Evolutionary conservation across 2,888 invertebrate genomes (phyloP), one percentile per base, ranked within the genome.

Genomic region (Drosophila neotestacea): DNA sequence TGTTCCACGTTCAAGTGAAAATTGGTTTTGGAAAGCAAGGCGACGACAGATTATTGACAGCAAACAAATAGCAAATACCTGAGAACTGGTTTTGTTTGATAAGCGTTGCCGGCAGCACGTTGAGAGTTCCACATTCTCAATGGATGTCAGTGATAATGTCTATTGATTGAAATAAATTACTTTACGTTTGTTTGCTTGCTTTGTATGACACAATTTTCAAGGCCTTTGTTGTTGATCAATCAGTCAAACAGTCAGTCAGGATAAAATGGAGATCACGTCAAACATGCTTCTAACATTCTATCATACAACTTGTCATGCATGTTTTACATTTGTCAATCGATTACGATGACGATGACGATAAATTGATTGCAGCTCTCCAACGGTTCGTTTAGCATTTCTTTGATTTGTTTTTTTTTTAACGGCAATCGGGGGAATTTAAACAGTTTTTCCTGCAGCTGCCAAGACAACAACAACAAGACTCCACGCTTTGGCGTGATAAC

Each of bases 11-110:
- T 50, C 70, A 54, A 61, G 79, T 85, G 85, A 87, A 85, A 84
- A 84, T 84, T 78, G 54, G 60, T 64, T 70, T 67, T 70, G 51
- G 70, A 82, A 70, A 80, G 79, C 85, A 68, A 59, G 58, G 66
- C 75, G 76, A 66, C 69, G 71, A 84, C 85, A 84, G 82, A 75
- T 78, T 78, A 85, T 67, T 80, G 82, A 82, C 84, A 79, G 70
- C 84, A 70, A 62, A 81, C 77, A 79, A 79, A 83, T 74, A 67
- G 75, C 70, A 62, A 64, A 58, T 56, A 56, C 34, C 52, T 51
- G 4, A 32, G 58, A 77, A 71, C 77, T 67, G 75, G 65, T 77
- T 73, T 68, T 58, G 22, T 22, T 66, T 63, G 63, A 77, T 77
- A 73, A 66, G 62, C 73, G 13, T 44, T 56, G 42, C 16, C 47